Base-by-base conservation (phyloP, 1,140 invertebrate genomes). In the Pseudachorutes palmiensis region DNA sequence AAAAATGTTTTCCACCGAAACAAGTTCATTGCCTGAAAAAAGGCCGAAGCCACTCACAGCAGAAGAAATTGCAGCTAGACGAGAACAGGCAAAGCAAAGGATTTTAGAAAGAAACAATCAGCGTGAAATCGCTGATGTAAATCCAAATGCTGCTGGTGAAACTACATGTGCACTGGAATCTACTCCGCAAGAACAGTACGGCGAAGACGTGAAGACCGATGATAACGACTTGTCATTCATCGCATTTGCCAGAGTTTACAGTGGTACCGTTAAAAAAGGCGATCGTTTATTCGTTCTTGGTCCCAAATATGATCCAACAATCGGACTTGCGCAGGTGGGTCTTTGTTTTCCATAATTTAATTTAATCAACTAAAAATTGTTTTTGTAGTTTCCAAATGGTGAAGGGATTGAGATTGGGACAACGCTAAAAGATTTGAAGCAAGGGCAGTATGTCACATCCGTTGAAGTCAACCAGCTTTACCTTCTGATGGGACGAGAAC, bases 241-340 rank as follows among this genome's bases (percentile, higher is more conserved):
- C 68, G 96, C 92, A 1, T 95, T 98, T 83, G 92, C 93, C 22
- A 83, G 95, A 75, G 83, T 98, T 36, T 98, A 93, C 77, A 97
- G 92, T 78, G 95, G 96, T 9, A 88, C 81, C 59, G 74, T 98
- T 5, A 85, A 78, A 66, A 83, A 84, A 74, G 93, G 91, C n/a
- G 83, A 87, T 72, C 84, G 86, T 74, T 67, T 88, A 14, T 97
- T 87, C 80, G 88, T 95, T 32, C 79, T 97, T 5, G 87, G 92
- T 5, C 92, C 94, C 5, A 94, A 94, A 80, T 92, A 95, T 80
- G 85, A 94, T 80, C 93, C 91, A 0, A 72, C 70, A 2, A 72
- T 75, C 22, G 84, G 84, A 60, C 76, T 85, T 55, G 75, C 85
- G 75, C 76, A 78, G 72, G 77, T 80, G 72, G n/a, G n/a, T n/a